Conservation (phyloP, 1,140 invertebrate species). For the Rhynchophorus ferrugineus region DNA sequence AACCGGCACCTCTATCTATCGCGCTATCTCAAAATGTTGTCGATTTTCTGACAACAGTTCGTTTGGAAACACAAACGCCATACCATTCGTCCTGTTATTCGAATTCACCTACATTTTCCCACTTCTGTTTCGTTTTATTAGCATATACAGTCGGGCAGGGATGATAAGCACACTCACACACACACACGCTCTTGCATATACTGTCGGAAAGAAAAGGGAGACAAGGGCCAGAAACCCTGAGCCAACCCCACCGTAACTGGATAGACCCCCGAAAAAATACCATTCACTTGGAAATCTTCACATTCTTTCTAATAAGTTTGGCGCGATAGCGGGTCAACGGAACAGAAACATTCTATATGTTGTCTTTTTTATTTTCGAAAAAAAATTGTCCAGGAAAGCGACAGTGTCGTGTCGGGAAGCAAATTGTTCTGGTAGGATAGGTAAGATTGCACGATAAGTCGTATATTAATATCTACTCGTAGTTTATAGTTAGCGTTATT, state of each 20-base stretch:
- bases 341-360: neutral
- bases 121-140: neutral
- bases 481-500: too few relatives aligned
- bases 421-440: too few relatives aligned
- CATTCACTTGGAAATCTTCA: conserved; percentile 3
- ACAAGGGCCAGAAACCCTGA: neutral
- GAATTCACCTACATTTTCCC: neutral
- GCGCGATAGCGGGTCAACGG: neutral
- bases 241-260: neutral
- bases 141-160: neutral
- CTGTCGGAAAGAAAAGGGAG: neutral
- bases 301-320: conserved; percentile 1
- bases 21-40: too few relatives aligned
- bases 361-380: neutral
- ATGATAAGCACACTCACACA: neutral
- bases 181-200: too few relatives aligned
- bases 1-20: too few relatives aligned
- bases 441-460: too few relatives aligned
- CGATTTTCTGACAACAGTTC: conserved; percentile 7
- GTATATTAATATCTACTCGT: too few relatives aligned
- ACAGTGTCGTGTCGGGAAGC: too few relatives aligned
- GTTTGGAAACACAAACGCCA: too few relatives aligned
- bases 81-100: too few relatives aligned
- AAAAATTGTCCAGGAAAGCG: too few relatives aligned
- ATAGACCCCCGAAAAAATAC: neutral